A percentile compares a stretch with the other conserved stretches of the same genome.
Evolutionary conservation across 2,797 vertebrate genomes (phyloP).

Genomic region (Dicrostonyx torquatus): DNA sequence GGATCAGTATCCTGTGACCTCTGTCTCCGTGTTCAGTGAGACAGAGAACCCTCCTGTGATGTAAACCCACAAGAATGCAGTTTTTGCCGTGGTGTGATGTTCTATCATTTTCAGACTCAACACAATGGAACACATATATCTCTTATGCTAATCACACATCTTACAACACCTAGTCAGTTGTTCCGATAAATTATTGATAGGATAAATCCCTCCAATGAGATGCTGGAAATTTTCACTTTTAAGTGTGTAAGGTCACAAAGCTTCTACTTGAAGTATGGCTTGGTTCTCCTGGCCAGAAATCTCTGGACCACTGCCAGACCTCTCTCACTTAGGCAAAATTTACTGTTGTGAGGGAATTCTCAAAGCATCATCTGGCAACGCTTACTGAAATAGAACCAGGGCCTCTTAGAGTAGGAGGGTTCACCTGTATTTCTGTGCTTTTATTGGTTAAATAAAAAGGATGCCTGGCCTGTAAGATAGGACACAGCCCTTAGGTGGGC

Average conservation of each 20-base stretch:
- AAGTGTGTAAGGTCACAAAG: background rate
- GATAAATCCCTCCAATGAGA: background rate
- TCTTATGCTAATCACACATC: background rate
- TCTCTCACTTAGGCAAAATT: background rate
- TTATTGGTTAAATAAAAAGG: no score
- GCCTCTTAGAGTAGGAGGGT: no score
- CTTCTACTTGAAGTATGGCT: background rate
- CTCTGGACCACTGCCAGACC: background rate
- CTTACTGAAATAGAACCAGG: slow-evolving; percentile 24
- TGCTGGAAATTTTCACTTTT: background rate
- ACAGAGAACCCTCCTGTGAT: background rate
- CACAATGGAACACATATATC: background rate
- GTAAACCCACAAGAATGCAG: background rate
- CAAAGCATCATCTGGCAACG: background rate
- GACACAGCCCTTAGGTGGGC: no score
- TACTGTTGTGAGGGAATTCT: background rate
- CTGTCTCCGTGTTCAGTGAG: background rate
- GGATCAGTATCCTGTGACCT: background rate
- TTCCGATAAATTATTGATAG: background rate
- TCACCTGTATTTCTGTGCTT: no score
- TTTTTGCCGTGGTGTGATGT: background rate
- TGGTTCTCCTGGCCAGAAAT: background rate
- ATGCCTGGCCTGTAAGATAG: no score
- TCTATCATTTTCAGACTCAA: background rate
- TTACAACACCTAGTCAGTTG: background rate